Conservation (phyloP, 2,888 invertebrate species). For the Schizotus pectinicornis region DNA sequence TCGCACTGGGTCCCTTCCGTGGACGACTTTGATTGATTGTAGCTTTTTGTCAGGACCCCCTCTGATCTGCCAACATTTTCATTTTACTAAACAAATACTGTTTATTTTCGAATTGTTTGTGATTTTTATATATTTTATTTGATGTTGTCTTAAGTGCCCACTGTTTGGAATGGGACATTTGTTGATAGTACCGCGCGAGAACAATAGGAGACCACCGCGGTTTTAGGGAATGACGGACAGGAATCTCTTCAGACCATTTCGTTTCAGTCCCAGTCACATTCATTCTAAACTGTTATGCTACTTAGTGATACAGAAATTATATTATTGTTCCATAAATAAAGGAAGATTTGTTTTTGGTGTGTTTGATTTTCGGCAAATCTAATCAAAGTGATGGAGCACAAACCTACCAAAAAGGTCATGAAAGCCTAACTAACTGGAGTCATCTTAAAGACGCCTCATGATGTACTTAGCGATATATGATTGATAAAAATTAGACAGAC, state of each 20-base stretch:
- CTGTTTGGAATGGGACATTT: constrained; percentile 24
- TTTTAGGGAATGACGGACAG: constrained; percentile 1
- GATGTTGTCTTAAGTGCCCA: constrained; percentile 21
- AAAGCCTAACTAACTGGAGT: too few species aligned
- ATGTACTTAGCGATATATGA: too few species aligned
- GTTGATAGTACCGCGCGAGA: constrained; percentile 5
- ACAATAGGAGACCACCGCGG: too few species aligned
- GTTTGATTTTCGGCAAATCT: neutral
- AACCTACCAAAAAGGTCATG: too few species aligned
- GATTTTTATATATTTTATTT: constrained; percentile 29
- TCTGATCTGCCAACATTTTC: constrained; percentile 18
- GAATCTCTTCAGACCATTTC: constrained; percentile 6
- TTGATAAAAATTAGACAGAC: too few species aligned
- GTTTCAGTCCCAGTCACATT: constrained; percentile 9
- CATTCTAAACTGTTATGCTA: constrained; percentile 45
- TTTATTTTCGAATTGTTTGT: constrained; percentile 17
- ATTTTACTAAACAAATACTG: constrained; percentile 9
- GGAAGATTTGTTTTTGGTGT: constrained; percentile 44
- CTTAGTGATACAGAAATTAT: constrained; percentile 47
- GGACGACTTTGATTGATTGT: neutral
- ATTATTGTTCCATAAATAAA: constrained; percentile 51
- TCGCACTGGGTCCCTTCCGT: constrained; percentile 17
- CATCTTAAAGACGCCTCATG: too few species aligned
- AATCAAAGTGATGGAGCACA: too few species aligned
- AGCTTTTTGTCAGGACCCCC: constrained; percentile 7